phyloP scores from a whole-genome alignment of 2,888 invertebrate genomes.

The Diploptera punctata region DNA sequence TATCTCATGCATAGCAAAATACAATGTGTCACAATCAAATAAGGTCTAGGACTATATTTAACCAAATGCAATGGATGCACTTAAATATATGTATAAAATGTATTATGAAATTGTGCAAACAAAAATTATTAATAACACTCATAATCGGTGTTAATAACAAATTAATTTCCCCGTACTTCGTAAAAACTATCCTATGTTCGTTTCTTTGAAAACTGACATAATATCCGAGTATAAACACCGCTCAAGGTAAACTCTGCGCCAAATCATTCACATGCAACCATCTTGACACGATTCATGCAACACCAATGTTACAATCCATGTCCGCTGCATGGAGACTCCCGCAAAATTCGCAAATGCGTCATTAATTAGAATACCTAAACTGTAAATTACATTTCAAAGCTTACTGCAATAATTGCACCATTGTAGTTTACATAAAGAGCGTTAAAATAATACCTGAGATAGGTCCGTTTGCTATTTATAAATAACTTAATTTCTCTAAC shows the following conservation, averaged over 20 bases:
- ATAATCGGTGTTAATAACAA: no score
- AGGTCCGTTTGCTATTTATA: constrained; percentile 49
- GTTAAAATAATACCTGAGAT: constrained; percentile 46
- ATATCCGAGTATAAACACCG: constrained; percentile 18
- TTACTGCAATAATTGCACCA: constrained; percentile 13
- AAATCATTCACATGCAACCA: constrained; percentile 52
- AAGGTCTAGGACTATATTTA: constrained; percentile 35
- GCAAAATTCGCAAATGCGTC: constrained; percentile 40
- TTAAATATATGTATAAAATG: neutral
- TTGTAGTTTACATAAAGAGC: constrained; percentile 26
- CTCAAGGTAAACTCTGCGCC: constrained; percentile 49
- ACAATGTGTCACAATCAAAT: constrained; percentile 23
- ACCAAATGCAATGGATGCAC: constrained; percentile 36
- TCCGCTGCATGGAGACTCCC: constrained; percentile 42
- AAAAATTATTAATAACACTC: no score
- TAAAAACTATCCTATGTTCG: no score
- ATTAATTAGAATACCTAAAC: constrained; percentile 24
- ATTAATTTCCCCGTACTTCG: no score
- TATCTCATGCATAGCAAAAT: no score
- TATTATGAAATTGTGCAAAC: neutral
- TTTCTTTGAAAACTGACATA: neutral
- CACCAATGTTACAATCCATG: constrained; percentile 46
- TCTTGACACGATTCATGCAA: constrained; percentile 51
- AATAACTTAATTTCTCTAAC: constrained; percentile 50
- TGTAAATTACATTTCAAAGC: constrained; percentile 26